Base-by-base conservation (phyloP, 2,797 vertebrate genomes). In the Graptemys geographica region DNA sequence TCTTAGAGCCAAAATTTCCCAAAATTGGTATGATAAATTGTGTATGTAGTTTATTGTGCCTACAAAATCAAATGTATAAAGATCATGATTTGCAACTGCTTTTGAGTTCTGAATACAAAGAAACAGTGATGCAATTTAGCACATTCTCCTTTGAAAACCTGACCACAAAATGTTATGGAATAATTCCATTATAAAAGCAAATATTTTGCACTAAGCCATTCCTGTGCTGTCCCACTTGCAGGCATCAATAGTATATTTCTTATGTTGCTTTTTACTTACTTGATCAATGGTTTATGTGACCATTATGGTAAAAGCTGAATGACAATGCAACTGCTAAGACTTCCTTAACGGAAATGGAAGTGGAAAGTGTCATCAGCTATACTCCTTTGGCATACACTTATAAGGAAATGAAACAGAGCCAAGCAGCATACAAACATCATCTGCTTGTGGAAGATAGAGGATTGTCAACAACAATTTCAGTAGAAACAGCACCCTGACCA, bases 381-480 rank as follows among this genome's bases (percentile, higher is more conserved):
- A 33, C 62, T 9, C 33, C 33, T 12, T 56, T 88, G 31, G 91
- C 52, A 1, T 41, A 11, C 0, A 0, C 72, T 19, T 69, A 52
- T 33, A 28, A 49, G 51, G 81, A 49, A 44, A 51, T 5, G 18
- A 25, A 79, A 57, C 74, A 59, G 74, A n/a, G 78, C 87, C 90
- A 84, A 90, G 82, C 78, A 62, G 84, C 0, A 0, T 53, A 78
- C 87, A 87, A 92, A 79, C 62, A 5, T 57, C 2, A 5, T 57
- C 2, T 56, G n/a, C 91, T 74, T 31, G 79, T 0, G 3, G 90
- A 88, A 82, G 86, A 89, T 49, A 72, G 65, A 93, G 83, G 87
- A 87, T 92, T 97, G 93, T 89, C 91, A 96, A 90, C 92, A 86
- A 82, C 62, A 55, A 91, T 80, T 95, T 91, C 86, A 93, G 11